Evolutionary conservation across 2,113 vertebrate species (phyloP), one percentile per base, ranked within the genome.

Genomic region (Hemibates koningsi): DNA sequence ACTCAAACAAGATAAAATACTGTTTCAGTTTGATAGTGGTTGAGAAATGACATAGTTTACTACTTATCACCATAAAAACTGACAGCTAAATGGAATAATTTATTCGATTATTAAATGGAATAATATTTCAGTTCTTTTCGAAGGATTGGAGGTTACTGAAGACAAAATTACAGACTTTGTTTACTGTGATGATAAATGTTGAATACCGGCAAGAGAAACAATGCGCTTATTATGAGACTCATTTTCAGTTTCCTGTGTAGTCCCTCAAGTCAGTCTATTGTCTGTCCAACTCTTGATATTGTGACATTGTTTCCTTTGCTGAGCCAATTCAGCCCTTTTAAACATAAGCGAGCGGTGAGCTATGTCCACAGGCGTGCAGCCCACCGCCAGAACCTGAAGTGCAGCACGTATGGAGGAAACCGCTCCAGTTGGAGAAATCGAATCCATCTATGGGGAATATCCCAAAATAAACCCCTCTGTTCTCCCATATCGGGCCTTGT

Each of bases 381-480:
- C 53, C 57, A 38, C 84, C 56, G 8, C 90, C 87, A 91, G 81
- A 90, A 94, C 94, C 96, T 96, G 95, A 93, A 94, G 91, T 63
- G 90, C 86, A 82, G 95, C 96, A 97, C 95, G 93, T 96, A 96
- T 96, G 93, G 92, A 96, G 96, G 95, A 96, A 97, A 96, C 92
- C 6, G 88, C 84, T 95, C 92, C 88, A 91, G 94, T 92, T 79
- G 93, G 88, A 96, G 95, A 94, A 96, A 96, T 95, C 86, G 90
- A 95, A 97, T 94, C 96, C 95, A 94, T 97, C 96, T 96, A 93
- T 93, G 95, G 97, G 97, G 96, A 97, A 96, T 96, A 96, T 94
- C 95, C 96, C 85, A 96, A 97, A 97, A 97, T 97, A 97, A 96
- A 96, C 96, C 93, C 93, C 94, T 96, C 95, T 96, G 96, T 96